Evolutionary conservation across 2,797 vertebrate species (phyloP).

Genomic region (Artibeus jamaicensis): DNA sequence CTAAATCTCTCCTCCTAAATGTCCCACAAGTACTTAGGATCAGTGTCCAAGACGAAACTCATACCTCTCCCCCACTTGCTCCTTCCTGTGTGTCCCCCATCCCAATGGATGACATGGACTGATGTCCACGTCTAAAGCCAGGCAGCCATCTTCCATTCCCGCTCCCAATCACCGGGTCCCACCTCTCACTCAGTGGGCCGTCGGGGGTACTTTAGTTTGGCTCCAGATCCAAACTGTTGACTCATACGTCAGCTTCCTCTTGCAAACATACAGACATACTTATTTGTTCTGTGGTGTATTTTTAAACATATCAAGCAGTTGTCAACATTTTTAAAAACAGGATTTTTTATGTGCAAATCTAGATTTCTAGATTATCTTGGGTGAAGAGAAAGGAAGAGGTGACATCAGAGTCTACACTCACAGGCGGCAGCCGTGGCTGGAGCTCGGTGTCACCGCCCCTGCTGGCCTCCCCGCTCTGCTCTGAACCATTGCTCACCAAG

Average conservation of each 20-base stretch:
- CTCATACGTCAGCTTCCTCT: not conserved
- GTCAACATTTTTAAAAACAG: not conserved
- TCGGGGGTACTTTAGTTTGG: not conserved
- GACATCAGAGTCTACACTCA: not conserved
- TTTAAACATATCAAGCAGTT: not conserved
- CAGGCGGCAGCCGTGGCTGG: not conserved
- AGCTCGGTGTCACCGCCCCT: not conserved
- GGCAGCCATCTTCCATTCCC: not conserved
- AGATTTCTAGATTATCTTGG: not conserved
- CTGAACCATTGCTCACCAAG: not conserved
- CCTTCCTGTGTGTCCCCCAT: not conserved
- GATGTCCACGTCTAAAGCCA: not conserved
- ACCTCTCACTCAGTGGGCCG: not conserved
- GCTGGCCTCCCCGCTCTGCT: not conserved
- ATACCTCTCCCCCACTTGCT: not conserved
- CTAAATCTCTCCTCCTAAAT: not conserved
- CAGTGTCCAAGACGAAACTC: not conserved
- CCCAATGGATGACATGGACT: not conserved
- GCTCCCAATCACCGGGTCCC: not conserved
- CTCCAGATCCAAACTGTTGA: not conserved
- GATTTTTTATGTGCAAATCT: not conserved
- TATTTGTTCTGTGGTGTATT: not conserved
- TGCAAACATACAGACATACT: not conserved
- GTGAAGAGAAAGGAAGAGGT: not conserved
- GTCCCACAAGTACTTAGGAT: not conserved